Percentiles rank a stretch among this genome's conserved stretches.
These are phyloP conservation scores for Periparus ater DNA, from an alignment of 2,797 vertebrate species.

Conservation along the genomic window DNA sequence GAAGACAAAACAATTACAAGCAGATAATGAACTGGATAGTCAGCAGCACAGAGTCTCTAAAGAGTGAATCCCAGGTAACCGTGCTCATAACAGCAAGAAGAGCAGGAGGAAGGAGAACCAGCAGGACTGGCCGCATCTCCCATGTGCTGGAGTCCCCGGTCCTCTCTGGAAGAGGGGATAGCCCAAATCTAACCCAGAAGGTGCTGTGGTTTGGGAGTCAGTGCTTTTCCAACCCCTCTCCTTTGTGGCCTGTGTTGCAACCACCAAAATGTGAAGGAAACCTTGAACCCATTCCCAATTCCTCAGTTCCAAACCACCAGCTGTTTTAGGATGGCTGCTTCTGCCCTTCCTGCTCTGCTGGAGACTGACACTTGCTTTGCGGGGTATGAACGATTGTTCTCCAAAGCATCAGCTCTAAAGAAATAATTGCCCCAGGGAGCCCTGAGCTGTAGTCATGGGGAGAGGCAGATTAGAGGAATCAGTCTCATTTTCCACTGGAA, in stretches of 20 bases:
- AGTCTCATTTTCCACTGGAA: background rate
- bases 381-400: background rate
- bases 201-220: background rate
- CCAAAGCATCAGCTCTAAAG: background rate
- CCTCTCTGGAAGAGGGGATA: background rate
- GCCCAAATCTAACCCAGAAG: background rate
- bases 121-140: background rate
- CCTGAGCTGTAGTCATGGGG: background rate
- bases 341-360: background rate
- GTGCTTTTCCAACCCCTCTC: background rate
- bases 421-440: background rate
- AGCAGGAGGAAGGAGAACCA: background rate
- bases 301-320: background rate
- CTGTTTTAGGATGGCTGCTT: background rate
- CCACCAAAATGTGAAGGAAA: background rate
- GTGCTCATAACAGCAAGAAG: background rate
- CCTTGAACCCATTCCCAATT: background rate
- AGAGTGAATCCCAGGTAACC: background rate
- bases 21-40: conserved; percentile 27
- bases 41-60: background rate
- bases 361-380: background rate
- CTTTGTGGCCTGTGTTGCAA: background rate
- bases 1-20: conserved; percentile 53
- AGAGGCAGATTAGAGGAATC: conserved; percentile 7
- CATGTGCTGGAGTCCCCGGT: background rate